Evolutionary conservation across 1,140 invertebrate species (phyloP), one percentile per base, ranked within the genome.

Genomic region (Cydia pomonella): DNA sequence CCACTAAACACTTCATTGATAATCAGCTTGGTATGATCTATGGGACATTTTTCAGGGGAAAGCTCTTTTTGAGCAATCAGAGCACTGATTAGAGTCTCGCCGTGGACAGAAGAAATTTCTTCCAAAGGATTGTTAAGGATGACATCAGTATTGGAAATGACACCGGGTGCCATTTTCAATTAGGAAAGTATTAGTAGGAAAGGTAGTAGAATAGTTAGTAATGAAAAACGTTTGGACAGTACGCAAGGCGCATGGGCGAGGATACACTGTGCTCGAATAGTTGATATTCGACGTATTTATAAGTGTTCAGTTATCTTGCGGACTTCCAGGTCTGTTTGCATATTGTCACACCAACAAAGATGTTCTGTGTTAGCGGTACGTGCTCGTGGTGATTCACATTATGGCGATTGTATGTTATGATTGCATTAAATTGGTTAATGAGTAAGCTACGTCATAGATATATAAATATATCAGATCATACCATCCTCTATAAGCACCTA

Each of bases 91-190:
- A 85, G 53, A 62, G 73, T 75, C 21, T 80, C 82, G 76, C 84
- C 82, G 59, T 77, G 50, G 21, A 33, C 64, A 1, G 16, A 74
- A 62, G 73, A 72, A 53, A 86, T 84, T 44, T 73, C 82, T 44
- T 82, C 82, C 21, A 87, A 74, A 6, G 82, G 74, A 76, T 77
- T 83, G 72, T 82, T 82, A 38, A 91, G 78, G 38, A 87, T 82
- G 12, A 75, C 78, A 74, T 89, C 86, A 16, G 88, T 77, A 76
- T 86, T 89, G 74, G 87, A 84, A 66, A 84, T 77, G 16, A 91
- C 87, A 74, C 87, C 91, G 25, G 89, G 91, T 38, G 91, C 87
- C 91, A 92, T 92, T 80, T 80, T 84, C 29, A 72, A n/a, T 50
- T 76, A 53, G 25, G 47, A 12, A 41, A n/a, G 9, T 59, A 59